Evolutionary conservation across 35 echinoderm and acorn worm species (phyloP), one percentile per base, ranked within the genome.

Genomic region (Eucidaris tribuloides): DNA sequence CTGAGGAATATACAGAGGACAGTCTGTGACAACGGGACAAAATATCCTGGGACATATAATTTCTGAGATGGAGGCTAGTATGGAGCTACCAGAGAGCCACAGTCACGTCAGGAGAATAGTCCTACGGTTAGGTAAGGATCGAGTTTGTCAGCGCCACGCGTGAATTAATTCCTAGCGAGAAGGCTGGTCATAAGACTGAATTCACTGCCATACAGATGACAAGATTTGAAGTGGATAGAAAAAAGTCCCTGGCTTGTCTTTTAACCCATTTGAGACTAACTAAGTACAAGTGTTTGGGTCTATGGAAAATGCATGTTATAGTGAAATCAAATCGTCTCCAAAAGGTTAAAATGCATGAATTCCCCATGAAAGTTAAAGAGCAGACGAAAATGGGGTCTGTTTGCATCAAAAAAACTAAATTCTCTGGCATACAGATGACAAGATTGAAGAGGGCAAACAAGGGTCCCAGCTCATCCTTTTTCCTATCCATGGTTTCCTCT

Each of bases 1-100:
- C 87, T 48, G 93, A 80, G 25, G 88, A 91, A 65, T 96, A 90
- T 61, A 90, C 87, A 24, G 93, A 96, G 56, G 89, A 87, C 34
- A 56, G 76, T 59, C 64, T 28, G 1, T 79, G 78, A n/a, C 52
- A 74, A 28, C 22, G n/a, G 81, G 79, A 3, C 38, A 52, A 0
- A 80, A 91, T 80, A 86, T 81, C 39, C 61, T 91, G 7, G 76
- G 83, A 13, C 71, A 77, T 20, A 58, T 96, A 13, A 65, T 76
- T 18, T 49, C 78, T 14, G 77, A 86, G 6, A 90, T 87, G 93
- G 93, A 96, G 58, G 79, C 79, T n/a, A 46, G 61, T 23, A 79
- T 77, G 24, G 77, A 38, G 27, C 68, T 87, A 4, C 82, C 93
- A 37, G 65, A 83, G 45, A 83, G 56, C 14, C 81, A 94, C 62